Evolutionary conservation across 2,113 vertebrate genomes (phyloP), one percentile per base, ranked within the genome.

Genomic region (Melanotaenia duboulayi): DNA sequence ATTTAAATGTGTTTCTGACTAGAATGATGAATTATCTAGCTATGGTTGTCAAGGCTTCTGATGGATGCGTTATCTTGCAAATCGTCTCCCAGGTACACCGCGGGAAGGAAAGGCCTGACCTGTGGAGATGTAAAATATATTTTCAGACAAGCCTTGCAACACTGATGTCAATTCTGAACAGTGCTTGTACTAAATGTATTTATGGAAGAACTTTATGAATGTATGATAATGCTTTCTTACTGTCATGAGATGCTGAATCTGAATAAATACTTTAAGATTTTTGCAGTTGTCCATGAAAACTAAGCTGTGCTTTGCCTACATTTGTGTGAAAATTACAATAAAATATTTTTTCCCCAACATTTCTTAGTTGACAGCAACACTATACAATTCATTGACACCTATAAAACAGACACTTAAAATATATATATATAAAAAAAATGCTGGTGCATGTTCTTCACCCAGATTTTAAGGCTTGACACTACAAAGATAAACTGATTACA

Each of bases 1-100:
- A 10, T n/a, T 7, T 12, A 54, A 70, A 55, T 52, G 16, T 84
- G 78, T 84, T 84, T 80, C 74, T 87, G 77, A 78, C 51, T 46
- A 84, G 68, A 80, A 71, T n/a, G 25, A 61, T 0, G 42, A 50
- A 48, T 51, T n/a, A 19, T 70, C 8, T 10, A 1, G 12, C 63
- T 25, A 35, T 35, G 4, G n/a, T 35, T 11, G 44, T 11, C 19
- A 7, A 4, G 17, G 49, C 56, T 13, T 54, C 14, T 13, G 22
- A 92, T 65, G 6, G 92, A 10, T 92, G 86, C 94, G 96, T 92
- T 94, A 96, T 94, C 97, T 94, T 70, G 96, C 95, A 65, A 97
- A 94, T 79, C 96, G 92, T 83, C 91, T 84, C 2, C 89, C 87
- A 0, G 81, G 66, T 1, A 78, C 1, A 14, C 90, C 85, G 2